Base-by-base conservation (phyloP, 2,888 invertebrate genomes). In the Meteorus colon region DNA sequence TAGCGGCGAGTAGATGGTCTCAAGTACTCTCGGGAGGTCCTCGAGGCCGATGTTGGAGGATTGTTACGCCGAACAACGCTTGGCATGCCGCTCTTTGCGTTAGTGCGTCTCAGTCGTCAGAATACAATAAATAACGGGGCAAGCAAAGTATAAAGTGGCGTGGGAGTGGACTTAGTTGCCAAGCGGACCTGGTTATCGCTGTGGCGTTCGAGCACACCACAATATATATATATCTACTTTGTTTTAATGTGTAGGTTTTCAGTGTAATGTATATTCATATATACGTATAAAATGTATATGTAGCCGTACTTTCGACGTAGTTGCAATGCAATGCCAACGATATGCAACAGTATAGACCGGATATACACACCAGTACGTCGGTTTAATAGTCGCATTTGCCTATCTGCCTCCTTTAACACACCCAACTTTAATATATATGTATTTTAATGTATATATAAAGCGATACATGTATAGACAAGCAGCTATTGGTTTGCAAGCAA, bases 321-420 rank as follows among this genome's bases (percentile, higher is more conserved):
- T 73, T 73, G 63, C 51, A 51, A 34, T 31, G 62, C 68, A 55
- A 55, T 55, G 55, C n/a, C 19, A 10, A 63, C 29, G 63, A 63
- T 75, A 70, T 48, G 74, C 69, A 75, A 75, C 70, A 63, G 55
- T 55, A 55, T 73, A 78, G 80, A 74, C 75, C 79, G 80, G 81
- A 82, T 80, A 79, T 77, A 82, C 79, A 79, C 78, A 74, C 78
- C 78, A 75, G 76, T 81, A 82, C 80, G 79, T 81, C 77, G 76
- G 75, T 82, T 82, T 82, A 83, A 81, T 79, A 79, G 81, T 73
- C 79, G 72, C 80, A 83, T 82, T 82, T 82, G 81, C 82, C 80
- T 83, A 84, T 81, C 81, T 79, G 72, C 69, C 77, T 72, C 73
- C 77, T 78, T 80, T 77, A 55, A 78, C 76, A 41, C 31, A 24